Evolutionary conservation across 2,888 invertebrate genomes (phyloP).

Genomic region (Mycalesis mineus): DNA sequence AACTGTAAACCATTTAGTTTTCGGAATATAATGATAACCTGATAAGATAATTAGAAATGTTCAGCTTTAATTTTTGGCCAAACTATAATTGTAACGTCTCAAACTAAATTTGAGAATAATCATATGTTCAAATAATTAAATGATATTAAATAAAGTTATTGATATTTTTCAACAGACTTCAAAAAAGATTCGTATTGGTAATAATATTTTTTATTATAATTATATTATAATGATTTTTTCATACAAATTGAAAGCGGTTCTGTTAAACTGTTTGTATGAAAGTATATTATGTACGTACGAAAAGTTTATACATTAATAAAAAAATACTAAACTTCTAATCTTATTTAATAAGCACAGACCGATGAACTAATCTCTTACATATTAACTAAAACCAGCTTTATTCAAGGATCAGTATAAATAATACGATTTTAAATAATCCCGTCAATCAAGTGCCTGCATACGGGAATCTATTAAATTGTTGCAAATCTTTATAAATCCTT

Average conservation of each 20-base stretch:
- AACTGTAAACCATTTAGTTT: neutral
- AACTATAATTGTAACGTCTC: no score
- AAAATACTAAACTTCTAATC: neutral
- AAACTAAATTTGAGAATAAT: no score
- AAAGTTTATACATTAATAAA: neutral
- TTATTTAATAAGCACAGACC: neutral
- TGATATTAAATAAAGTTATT: no score
- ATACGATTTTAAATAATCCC: neutral
- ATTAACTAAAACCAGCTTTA: neutral
- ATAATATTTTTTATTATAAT: no score
- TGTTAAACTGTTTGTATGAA: no score
- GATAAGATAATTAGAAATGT: neutral
- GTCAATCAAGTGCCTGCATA: neutral
- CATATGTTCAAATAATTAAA: no score
- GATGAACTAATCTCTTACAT: neutral
- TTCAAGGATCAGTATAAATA: neutral
- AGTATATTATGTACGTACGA: no score
- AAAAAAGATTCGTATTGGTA: no score
- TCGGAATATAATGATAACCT: neutral
- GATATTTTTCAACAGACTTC: no score
- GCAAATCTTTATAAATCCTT: neutral
- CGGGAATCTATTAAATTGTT: neutral
- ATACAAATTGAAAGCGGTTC: no score
- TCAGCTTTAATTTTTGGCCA: no score
- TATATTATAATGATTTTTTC: no score